Percentiles rank a stretch among this genome's conserved stretches.
Evolutionary conservation across 2,113 vertebrate species (phyloP).

Genomic region (Equus quagga): DNA sequence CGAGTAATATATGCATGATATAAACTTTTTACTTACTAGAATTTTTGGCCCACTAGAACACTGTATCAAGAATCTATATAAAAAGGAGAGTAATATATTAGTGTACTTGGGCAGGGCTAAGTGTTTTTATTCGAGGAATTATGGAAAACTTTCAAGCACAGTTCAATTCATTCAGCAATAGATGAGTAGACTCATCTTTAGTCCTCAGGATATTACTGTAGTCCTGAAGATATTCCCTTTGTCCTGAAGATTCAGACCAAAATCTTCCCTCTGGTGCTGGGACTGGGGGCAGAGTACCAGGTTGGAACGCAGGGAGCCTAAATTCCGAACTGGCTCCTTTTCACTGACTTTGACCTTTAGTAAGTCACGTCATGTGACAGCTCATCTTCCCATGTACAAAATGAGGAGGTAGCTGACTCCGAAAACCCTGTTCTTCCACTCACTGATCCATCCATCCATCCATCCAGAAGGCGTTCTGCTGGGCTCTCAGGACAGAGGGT

Average conservation of each 20-base stretch:
- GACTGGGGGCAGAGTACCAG: background rate
- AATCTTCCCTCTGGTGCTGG: background rate
- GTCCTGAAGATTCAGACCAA: background rate
- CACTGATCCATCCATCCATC: background rate
- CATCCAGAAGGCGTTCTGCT: background rate
- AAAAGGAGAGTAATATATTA: background rate
- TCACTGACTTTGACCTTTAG: background rate
- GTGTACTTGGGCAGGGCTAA: background rate
- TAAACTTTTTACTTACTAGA: conserved; percentile 23
- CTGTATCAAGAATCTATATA: background rate
- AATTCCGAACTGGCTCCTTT: background rate
- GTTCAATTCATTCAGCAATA: background rate
- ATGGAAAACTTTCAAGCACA: background rate
- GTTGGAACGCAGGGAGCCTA: background rate
- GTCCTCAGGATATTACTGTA: background rate
- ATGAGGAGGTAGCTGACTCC: background rate
- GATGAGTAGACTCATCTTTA: background rate
- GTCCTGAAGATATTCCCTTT: background rate
- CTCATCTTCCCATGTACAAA: background rate
- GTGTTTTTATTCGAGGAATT: background rate
- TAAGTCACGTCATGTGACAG: background rate
- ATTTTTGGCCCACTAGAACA: background rate
- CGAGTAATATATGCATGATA: background rate
- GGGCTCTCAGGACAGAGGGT: background rate
- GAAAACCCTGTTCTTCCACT: background rate